Base-by-base conservation (phyloP, 2,888 invertebrate species). In the Drosophila conformis region DNA sequence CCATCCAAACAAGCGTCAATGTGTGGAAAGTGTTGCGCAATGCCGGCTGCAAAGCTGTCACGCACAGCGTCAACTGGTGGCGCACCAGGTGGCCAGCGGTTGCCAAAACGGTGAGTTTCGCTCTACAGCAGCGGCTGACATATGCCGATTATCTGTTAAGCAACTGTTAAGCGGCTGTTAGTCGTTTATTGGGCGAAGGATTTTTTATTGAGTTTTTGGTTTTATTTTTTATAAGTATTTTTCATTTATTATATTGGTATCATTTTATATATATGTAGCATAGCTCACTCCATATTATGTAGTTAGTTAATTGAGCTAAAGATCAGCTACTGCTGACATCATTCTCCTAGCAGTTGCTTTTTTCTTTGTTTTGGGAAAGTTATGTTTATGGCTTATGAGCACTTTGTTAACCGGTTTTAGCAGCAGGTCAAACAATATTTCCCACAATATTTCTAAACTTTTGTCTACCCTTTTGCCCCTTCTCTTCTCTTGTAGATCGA, bases 1-100 rank as follows among this genome's bases (percentile, higher is more conserved):
- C 96, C 82, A 89, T 94, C 2, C 94, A 95, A 85, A 93, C 97
- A 21, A 92, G 94, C 0, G 94, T 94, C 80, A 96, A 97, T 90
- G 69, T 95, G 10, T 94, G 94, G 69, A 93, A 95, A 42, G 70
- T 96, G 31, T 90, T 92, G 1, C 93, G 93, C 56, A 96, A 96
- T 87, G 59, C 94, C 73, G 92, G 93, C 13, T 92, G 94, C 53
- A 92, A 94, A 71, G 69, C 94, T 2, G 95, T 94, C 74, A 91
- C 91, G 3, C 94, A 94, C 76, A 81, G 93, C n/a, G 93, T 92
- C 35, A 94, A 94, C 11, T 95, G 94, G 83, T 91, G 94, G 3
- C 91, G 91, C 4, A 94, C 94, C 68, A 95, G 95, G 80, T 93
- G 93, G 89, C 95, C 95, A 18, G 83, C 93, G 62, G 92, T 95